Evolutionary conservation across 2,888 invertebrate genomes (phyloP).

Genomic region (Morpho helenor): DNA sequence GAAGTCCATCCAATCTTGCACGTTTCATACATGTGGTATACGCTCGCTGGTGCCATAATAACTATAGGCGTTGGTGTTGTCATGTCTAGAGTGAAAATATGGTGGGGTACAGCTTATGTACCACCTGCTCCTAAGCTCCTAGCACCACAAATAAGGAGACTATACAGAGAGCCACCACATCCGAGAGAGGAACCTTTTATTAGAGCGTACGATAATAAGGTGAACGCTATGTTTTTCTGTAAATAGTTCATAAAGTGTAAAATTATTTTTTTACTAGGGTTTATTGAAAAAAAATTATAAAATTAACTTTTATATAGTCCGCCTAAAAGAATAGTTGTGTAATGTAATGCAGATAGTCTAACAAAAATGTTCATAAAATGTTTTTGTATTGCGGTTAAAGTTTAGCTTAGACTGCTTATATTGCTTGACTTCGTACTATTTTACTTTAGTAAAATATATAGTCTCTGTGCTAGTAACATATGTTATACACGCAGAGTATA

Average conservation of each 20-base stretch:
- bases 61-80: slow-evolving; percentile 53
- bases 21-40: slow-evolving; percentile 90
- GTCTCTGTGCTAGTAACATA: too few species aligned
- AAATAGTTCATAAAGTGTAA: neutral
- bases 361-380: too few species aligned
- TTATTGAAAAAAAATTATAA: too few species aligned
- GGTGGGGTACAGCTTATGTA: slow-evolving; percentile 50
- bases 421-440: too few species aligned
- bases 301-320: too few species aligned
- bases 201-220: slow-evolving; percentile 60
- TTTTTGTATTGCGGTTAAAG: too few species aligned
- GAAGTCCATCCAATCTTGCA: slow-evolving; percentile 83
- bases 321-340: too few species aligned
- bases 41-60: slow-evolving; percentile 65
- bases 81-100: slow-evolving; percentile 47
- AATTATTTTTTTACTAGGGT: too few species aligned
- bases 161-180: slow-evolving; percentile 71
- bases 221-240: slow-evolving; percentile 20
- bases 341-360: too few species aligned
- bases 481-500: too few species aligned
- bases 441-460: too few species aligned
- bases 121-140: slow-evolving; percentile 73
- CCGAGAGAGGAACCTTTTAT: slow-evolving; percentile 63
- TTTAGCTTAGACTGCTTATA: too few species aligned
- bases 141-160: slow-evolving; percentile 84